A percentile compares a stretch with the other conserved stretches of the same genome.
Conservation (phyloP, 2,888 invertebrate species). For the Exocentrus adspersus region DNA sequence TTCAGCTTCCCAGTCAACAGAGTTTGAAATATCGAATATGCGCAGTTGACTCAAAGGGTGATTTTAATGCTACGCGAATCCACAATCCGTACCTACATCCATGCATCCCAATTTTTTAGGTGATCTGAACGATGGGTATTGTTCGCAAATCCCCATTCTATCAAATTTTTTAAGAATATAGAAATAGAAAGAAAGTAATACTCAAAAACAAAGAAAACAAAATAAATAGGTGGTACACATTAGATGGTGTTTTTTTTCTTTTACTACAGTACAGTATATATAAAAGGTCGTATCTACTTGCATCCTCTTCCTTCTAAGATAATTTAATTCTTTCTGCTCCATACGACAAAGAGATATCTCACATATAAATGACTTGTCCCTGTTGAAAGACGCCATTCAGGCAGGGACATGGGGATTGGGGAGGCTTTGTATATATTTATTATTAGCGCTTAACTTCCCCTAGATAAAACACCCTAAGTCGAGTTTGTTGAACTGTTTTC, state of each 20-base stretch:
- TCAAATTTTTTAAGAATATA: too few relatives aligned
- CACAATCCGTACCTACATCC: not conserved
- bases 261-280: too few relatives aligned
- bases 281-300: too few relatives aligned
- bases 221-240: too few relatives aligned
- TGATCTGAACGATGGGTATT: conserved; percentile 1
- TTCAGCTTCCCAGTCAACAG: not conserved
- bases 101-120: conserved; percentile 6
- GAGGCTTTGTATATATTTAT: conserved; percentile 3
- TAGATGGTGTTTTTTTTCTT: too few relatives aligned
- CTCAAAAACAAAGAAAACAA: too few relatives aligned
- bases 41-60: not conserved
- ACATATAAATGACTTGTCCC: not conserved
- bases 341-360: not conserved
- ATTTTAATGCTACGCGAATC: conserved; percentile 12
- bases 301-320: too few relatives aligned
- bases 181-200: too few relatives aligned
- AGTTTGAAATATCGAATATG: not conserved
- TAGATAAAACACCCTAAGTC: not conserved
- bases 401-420: not conserved
- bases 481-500: conserved; percentile 5
- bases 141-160: not conserved
- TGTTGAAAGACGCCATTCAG: not conserved
- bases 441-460: conserved; percentile 16
- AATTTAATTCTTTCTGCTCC: too few relatives aligned